These are phyloP conservation scores for Pseudolaguvia tuberculata DNA, from an alignment of 2,113 vertebrate species.

Conservation along the genomic window DNA sequence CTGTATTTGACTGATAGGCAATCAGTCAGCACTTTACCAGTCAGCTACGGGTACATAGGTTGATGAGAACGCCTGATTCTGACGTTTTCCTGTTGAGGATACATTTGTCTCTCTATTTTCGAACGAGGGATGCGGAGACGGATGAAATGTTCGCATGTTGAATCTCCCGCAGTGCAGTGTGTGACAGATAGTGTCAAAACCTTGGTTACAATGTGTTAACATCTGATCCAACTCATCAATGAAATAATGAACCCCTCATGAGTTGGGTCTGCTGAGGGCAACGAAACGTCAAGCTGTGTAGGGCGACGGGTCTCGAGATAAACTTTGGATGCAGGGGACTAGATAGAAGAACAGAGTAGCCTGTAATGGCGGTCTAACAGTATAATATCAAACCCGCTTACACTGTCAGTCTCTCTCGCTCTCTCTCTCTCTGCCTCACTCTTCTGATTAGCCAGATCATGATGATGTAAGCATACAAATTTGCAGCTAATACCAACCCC, in stretches of 20 bases:
- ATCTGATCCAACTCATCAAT: conserved; percentile 20
- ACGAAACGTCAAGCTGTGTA: conserved; percentile 2
- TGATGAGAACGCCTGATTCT: conserved; percentile 38
- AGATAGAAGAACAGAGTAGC: not conserved
- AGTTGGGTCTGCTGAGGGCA: conserved; percentile 14
- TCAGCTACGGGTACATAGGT: conserved; percentile 26
- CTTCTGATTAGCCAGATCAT: not conserved
- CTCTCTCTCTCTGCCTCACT: too few species aligned
- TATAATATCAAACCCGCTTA: too few species aligned
- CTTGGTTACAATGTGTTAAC: conserved; percentile 17
- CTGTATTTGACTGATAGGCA: conserved; percentile 16
- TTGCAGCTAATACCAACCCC: not conserved
- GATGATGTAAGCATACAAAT: not conserved
- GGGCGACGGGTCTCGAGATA: not conserved
- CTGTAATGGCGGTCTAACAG: too few species aligned
- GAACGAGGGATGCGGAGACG: not conserved
- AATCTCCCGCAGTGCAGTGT: not conserved
- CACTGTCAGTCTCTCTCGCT: not conserved
- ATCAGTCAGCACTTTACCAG: conserved; percentile 33
- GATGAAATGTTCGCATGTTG: not conserved
- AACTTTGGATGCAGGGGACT: not conserved
- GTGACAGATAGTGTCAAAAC: conserved; percentile 10
- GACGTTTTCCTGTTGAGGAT: not conserved
- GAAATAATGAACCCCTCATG: conserved; percentile 19
- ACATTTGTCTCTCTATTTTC: not conserved